A percentile compares a stretch with the other conserved stretches of the same genome.
Evolutionary conservation across 2,113 vertebrate genomes (phyloP).

Genomic region (Emydura subglobosa): DNA sequence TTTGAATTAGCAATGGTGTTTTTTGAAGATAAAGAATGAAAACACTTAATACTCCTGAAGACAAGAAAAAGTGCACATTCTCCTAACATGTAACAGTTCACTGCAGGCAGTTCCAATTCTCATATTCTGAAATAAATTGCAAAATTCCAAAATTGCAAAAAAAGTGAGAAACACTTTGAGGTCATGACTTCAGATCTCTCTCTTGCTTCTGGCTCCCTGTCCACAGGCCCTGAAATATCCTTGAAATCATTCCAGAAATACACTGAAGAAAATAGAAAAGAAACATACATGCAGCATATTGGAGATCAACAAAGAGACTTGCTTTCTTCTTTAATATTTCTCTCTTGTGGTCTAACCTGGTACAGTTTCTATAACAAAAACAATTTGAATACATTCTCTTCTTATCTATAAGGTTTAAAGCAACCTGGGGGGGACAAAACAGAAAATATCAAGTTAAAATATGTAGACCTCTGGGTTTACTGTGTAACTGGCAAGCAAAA

Average conservation of each 20-base stretch:
- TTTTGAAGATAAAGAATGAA: neutral
- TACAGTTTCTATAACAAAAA: neutral
- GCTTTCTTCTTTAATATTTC: neutral
- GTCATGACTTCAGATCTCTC: neutral
- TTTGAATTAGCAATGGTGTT: neutral
- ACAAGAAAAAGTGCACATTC: neutral
- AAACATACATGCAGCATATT: neutral
- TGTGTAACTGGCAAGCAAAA: neutral
- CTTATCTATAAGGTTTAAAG: neutral
- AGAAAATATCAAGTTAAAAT: neutral
- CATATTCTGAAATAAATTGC: neutral
- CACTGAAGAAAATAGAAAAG: neutral
- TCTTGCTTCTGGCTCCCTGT: neutral
- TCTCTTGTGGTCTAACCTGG: neutral
- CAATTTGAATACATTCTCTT: neutral
- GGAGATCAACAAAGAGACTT: neutral
- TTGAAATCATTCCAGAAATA: neutral
- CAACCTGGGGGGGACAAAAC: neutral
- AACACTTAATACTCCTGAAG: neutral
- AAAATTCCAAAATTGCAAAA: neutral
- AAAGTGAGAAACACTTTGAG: neutral
- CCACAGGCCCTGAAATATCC: neutral
- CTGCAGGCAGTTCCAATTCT: neutral
- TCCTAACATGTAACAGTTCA: neutral
- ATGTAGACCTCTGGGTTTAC: neutral